Evolutionary conservation across 2,797 vertebrate species (phyloP), one percentile per base, ranked within the genome.

Genomic region (Brachyalestes nurse): DNA sequence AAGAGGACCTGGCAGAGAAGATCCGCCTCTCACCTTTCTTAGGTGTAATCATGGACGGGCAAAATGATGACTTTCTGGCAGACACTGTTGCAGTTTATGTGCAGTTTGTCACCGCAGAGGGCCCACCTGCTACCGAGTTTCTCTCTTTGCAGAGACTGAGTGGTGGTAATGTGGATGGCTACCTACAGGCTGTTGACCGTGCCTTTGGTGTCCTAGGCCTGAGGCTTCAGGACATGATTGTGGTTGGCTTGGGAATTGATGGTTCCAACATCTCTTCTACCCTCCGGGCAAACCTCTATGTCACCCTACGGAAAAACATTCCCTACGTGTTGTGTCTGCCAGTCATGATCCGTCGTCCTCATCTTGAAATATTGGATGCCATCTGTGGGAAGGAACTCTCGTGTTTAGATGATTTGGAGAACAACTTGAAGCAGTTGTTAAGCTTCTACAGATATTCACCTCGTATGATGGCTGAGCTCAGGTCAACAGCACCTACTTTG

Each of bases 391-490:
- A 99, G 89, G 97, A 99, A 77, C 94, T 99, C 5, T 95, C 96
- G 0, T 99, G 97, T 88, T 90, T 99, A 77, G 97, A 99, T 88
- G 97, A 99, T 83, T 89, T 99, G 82, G 97, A 99, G 87, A 98
- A 96, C 92, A 99, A 98, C 86, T 89, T 99, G 66, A 99, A 99
- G 87, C 97, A 99, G 83, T 92, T 99, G 21, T 94, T 99, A 57
- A 97, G 97, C 76, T 99, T 99, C 88, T 99, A 99, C 83, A 96
- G 97, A 65, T 99, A 99, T 83, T 98, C 96, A 0, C 97, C 97
- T 0, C 95, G 96, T 45, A 95, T 98, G 91, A 95, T 99, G 97
- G 92, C 96, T 0, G 97, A 98, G 88, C 90, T 99, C 57, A 95
- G 97, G 42, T 92, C 95, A 65, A 96, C 96, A 0, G 97, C 97